Evolutionary conservation across 2,888 invertebrate species (phyloP).

Genomic region (Drosophila neonasuta): DNA sequence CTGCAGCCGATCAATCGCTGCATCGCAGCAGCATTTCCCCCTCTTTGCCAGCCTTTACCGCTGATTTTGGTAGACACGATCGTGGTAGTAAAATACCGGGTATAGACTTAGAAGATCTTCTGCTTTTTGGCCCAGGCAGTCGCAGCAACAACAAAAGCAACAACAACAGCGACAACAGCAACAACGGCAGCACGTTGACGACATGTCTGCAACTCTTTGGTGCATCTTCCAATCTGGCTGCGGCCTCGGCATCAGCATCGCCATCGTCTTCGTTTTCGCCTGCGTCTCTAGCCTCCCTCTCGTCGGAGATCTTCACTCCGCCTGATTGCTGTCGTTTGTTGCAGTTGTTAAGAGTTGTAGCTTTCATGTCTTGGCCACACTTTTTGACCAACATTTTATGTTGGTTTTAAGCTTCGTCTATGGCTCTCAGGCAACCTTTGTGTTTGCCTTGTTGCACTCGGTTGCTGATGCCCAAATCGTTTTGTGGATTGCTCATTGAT

Average conservation of each 20-base stretch:
- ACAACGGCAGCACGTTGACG: constrained; percentile 65
- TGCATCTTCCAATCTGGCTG: constrained; percentile 59
- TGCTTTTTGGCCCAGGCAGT: constrained; percentile 28
- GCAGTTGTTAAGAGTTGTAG: constrained; percentile 78
- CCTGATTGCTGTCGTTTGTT: constrained; percentile 76
- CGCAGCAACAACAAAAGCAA: constrained; percentile 4
- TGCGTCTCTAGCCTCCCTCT: background rate
- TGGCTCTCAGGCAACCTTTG: constrained; percentile 37
- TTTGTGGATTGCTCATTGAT: constrained; percentile 72
- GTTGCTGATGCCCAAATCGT: constrained; percentile 55
- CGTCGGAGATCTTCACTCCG: constrained; percentile 20
- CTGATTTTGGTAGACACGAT: constrained; percentile 76
- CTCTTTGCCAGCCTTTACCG: constrained; percentile 2
- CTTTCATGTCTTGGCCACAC: constrained; percentile 79
- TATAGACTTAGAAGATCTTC: constrained; percentile 74
- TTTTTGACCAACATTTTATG: constrained; percentile 74
- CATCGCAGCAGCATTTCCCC: constrained; percentile 19
- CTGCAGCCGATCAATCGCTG: constrained; percentile 79
- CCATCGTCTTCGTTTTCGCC: background rate
- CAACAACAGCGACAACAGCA: constrained; percentile 9
- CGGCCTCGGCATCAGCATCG: constrained; percentile 30
- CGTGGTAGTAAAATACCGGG: constrained; percentile 77
- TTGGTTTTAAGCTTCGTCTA: constrained; percentile 34
- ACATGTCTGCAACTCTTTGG: constrained; percentile 71
- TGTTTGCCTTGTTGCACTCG: constrained; percentile 35